Conservation (phyloP, 2,113 vertebrate genomes). For the Gracilinanus agilis region DNA sequence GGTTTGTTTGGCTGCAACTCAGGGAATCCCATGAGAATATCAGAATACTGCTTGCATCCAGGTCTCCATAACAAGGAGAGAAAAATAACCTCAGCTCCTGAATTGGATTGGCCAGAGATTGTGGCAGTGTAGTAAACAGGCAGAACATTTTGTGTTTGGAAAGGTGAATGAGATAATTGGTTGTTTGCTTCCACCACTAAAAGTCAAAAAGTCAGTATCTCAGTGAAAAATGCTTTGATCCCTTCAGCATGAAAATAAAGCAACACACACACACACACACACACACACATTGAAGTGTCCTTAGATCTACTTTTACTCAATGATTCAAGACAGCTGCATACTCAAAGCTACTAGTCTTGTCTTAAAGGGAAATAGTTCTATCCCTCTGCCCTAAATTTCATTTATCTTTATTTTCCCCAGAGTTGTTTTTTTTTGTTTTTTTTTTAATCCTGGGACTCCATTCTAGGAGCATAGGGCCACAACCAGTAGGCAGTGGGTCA, state of each 20-base stretch:
- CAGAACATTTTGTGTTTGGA: not conserved
- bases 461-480: no score
- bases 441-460: no score
- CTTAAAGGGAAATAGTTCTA: not conserved
- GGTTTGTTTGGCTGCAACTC: not conserved
- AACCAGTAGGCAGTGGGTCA: no score
- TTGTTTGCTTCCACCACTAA: not conserved
- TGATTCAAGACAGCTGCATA: not conserved
- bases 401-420: not conserved
- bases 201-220: not conserved
- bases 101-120: not conserved
- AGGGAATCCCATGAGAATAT: not conserved
- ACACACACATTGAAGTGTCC: not conserved
- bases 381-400: not conserved
- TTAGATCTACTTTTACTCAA: not conserved
- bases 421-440: no score
- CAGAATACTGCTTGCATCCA: not conserved
- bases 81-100: not conserved
- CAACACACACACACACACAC: not conserved
- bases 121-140: not conserved
- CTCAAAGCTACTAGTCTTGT: not conserved
- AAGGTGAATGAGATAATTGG: not conserved
- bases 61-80: not conserved
- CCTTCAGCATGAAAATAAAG: not conserved
- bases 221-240: not conserved